Evolutionary conservation across 2,797 vertebrate genomes (phyloP).

Genomic region (Spondyliosoma cantharus): DNA sequence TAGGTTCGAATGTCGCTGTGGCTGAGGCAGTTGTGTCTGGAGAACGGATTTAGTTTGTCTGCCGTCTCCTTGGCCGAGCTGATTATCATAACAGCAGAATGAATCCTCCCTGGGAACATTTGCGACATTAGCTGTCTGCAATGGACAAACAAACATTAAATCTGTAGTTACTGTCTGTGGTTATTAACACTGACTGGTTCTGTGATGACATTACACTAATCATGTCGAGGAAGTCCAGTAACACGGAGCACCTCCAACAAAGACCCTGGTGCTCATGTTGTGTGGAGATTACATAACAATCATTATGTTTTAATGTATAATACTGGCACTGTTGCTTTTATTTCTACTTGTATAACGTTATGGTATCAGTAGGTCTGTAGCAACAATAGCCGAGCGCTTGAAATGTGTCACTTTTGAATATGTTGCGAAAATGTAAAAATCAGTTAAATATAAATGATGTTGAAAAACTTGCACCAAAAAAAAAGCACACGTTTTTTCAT

Average conservation of each 20-base stretch:
- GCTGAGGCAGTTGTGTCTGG: not conserved
- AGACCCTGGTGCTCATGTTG: not conserved
- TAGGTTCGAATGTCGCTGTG: not conserved
- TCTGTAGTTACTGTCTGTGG: not conserved
- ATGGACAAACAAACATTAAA: conserved; percentile 2
- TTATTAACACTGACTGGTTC: not conserved
- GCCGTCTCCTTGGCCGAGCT: conserved; percentile 22
- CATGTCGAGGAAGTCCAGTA: not conserved
- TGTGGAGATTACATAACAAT: not conserved
- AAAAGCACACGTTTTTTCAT: not conserved
- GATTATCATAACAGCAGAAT: conserved; percentile 46
- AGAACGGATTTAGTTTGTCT: conserved; percentile 32
- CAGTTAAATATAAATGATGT: not conserved
- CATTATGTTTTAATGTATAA: not conserved
- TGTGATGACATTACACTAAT: not conserved
- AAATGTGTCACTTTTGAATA: not conserved
- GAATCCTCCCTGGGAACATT: conserved; percentile 10
- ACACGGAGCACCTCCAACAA: not conserved
- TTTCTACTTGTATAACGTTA: not conserved
- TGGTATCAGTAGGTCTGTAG: not conserved
- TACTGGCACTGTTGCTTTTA: not conserved
- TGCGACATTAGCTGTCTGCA: not conserved
- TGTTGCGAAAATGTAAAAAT: not conserved
- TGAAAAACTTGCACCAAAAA: no score
- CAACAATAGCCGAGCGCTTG: not conserved